These are phyloP conservation scores for Paratrypauchen microcephalus DNA, from an alignment of 2,797 vertebrate species.

Conservation along the genomic window DNA sequence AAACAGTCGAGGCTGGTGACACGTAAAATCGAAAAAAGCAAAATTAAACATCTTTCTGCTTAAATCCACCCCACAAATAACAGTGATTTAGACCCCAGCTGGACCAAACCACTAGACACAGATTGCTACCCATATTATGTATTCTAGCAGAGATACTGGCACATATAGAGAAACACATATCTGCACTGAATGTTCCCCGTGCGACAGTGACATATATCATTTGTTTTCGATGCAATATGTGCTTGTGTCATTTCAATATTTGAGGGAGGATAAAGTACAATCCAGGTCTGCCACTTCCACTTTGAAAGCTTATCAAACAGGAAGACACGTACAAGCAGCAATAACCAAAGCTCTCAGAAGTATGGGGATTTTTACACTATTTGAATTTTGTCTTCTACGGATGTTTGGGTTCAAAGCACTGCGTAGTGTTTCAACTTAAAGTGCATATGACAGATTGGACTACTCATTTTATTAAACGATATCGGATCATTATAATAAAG, in stretches of 20 bases:
- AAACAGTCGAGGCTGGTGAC: slow-evolving; percentile 39
- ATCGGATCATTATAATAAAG: too few relatives aligned
- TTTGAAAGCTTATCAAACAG: slow-evolving; percentile 14
- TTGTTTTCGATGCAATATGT: slow-evolving; percentile 17
- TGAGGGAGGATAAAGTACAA: slow-evolving; percentile 16
- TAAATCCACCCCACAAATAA: slow-evolving; percentile 22
- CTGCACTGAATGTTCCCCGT: slow-evolving; percentile 4
- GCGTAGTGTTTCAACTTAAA: neutral
- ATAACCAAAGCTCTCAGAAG: slow-evolving; percentile 11
- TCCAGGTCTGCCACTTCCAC: slow-evolving; percentile 17
- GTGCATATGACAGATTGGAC: too few relatives aligned
- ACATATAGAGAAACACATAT: slow-evolving; percentile 14
- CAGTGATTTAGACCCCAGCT: slow-evolving; percentile 2
- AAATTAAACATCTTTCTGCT: slow-evolving; percentile 17
- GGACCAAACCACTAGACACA: slow-evolving; percentile 2
- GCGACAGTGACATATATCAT: slow-evolving; percentile 19
- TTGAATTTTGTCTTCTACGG: neutral
- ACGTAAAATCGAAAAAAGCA: slow-evolving; percentile 25
- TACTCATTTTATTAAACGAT: too few relatives aligned
- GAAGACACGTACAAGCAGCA: slow-evolving; percentile 8
- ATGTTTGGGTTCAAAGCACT: neutral
- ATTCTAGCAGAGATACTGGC: slow-evolving; percentile 10
- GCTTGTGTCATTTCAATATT: slow-evolving; percentile 18
- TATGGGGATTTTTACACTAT: neutral
- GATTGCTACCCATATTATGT: slow-evolving; percentile 1